These are phyloP conservation scores for Mesorhabditis belari DNA, from an alignment of 2,888 invertebrate species.

Conservation along the genomic window DNA sequence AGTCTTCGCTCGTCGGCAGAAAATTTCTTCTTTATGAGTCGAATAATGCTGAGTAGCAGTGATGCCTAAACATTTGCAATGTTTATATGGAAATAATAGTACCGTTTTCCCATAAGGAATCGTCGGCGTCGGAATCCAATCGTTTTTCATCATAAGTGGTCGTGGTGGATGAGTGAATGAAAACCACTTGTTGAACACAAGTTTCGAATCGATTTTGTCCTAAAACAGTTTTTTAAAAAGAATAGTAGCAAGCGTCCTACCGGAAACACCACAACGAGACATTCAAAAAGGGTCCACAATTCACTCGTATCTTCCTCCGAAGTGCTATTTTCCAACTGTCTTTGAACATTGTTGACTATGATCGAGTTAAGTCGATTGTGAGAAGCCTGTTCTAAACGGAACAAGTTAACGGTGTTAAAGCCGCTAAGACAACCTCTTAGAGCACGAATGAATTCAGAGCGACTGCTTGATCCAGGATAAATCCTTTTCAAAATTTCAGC, in stretches of 20 bases:
- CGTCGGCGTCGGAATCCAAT: neutral
- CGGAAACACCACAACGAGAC: neutral
- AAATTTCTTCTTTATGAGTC: neutral
- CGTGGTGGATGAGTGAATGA: neutral
- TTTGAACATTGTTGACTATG: neutral
- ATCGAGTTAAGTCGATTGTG: neutral
- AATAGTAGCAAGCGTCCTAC: neutral
- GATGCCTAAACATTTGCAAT: neutral
- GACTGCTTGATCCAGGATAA: neutral
- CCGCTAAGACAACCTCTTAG: too few relatives aligned
- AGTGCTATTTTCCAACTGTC: too few relatives aligned
- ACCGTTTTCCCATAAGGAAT: neutral
- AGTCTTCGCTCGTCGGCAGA: neutral
- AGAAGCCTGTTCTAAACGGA: neutral
- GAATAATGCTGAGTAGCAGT: neutral
- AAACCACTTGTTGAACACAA: neutral
- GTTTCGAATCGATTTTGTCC: neutral
- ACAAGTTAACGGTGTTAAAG: too few relatives aligned
- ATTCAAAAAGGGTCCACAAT: neutral
- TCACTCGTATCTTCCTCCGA: neutral
- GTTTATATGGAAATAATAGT: neutral
- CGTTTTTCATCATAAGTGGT: too few relatives aligned
- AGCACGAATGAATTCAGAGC: neutral
- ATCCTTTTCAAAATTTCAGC: neutral
- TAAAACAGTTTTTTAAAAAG: neutral